Conservation (phyloP, 1,140 invertebrate genomes). For the Argopecten irradians region DNA sequence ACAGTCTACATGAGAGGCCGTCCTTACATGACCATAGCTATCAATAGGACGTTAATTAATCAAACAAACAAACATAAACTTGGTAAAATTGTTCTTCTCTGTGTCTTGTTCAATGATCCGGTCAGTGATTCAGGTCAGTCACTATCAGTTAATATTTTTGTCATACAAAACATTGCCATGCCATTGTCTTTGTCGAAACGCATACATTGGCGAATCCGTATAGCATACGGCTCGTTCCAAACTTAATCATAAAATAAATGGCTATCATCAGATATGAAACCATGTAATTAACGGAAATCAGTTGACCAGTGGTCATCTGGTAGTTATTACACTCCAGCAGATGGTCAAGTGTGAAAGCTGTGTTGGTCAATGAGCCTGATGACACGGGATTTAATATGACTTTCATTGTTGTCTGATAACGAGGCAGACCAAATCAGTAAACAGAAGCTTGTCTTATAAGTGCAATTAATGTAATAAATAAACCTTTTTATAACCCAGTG, state of each 20-base stretch:
- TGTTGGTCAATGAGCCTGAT: neutral
- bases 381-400: neutral
- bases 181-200: neutral
- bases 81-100: too few species aligned
- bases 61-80: too few species aligned
- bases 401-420: neutral
- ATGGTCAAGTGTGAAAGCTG: neutral
- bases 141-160: neutral
- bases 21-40: too few species aligned
- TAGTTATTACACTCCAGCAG: neutral
- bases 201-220: neutral
- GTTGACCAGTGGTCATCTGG: neutral
- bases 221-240: neutral
- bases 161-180: neutral
- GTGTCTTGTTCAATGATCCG: too few species aligned
- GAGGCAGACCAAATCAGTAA: neutral
- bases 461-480: neutral
- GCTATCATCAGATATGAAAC: neutral
- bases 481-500: too few species aligned
- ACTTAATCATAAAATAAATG: neutral
- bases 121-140: too few species aligned
- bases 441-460: neutral
- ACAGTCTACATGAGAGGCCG: too few species aligned
- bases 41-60: too few species aligned
- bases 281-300: neutral